Percentiles rank a stretch among this genome's conserved stretches.
phyloP scores from a whole-genome alignment of 2,113 vertebrate species.

The Tylochromis polylepis region DNA sequence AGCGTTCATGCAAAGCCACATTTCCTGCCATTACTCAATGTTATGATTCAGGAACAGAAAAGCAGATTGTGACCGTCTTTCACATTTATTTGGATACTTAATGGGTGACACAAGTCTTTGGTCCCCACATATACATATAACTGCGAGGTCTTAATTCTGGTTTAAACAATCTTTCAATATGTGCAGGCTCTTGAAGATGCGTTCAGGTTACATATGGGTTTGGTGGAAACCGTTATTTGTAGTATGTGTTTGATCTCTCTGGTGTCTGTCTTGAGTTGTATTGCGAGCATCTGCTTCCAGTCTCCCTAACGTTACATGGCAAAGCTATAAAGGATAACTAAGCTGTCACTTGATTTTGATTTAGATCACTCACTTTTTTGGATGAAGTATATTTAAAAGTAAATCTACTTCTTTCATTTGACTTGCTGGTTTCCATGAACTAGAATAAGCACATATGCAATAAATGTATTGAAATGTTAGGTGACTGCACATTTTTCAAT shows the following conservation, averaged over 20 bases:
- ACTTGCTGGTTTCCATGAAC: not conserved
- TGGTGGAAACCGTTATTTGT: conserved; percentile 23
- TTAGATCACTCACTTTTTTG: conserved; percentile 12
- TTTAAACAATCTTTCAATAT: not conserved
- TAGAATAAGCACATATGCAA: not conserved
- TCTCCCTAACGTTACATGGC: conserved; percentile 25
- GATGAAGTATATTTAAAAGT: not conserved
- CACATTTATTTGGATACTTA: not conserved
- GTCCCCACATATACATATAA: not conserved
- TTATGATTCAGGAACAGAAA: not conserved
- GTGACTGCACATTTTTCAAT: not conserved
- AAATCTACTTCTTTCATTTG: not conserved
- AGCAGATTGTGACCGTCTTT: not conserved
- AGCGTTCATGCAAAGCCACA: not conserved
- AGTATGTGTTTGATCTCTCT: conserved; percentile 40
- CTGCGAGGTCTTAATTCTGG: not conserved
- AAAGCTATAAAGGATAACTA: conserved; percentile 41
- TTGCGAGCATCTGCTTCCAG: conserved; percentile 59
- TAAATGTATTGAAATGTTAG: not conserved
- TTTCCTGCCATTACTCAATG: not conserved
- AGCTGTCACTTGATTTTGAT: conserved; percentile 41
- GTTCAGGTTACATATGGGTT: conserved; percentile 30
- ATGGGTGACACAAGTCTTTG: not conserved
- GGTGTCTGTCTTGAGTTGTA: conserved; percentile 9
- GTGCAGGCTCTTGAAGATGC: not conserved